Evolutionary conservation across 2,113 vertebrate genomes (phyloP), one percentile per base, ranked within the genome.

Genomic region (Archocentrus centrarchus): DNA sequence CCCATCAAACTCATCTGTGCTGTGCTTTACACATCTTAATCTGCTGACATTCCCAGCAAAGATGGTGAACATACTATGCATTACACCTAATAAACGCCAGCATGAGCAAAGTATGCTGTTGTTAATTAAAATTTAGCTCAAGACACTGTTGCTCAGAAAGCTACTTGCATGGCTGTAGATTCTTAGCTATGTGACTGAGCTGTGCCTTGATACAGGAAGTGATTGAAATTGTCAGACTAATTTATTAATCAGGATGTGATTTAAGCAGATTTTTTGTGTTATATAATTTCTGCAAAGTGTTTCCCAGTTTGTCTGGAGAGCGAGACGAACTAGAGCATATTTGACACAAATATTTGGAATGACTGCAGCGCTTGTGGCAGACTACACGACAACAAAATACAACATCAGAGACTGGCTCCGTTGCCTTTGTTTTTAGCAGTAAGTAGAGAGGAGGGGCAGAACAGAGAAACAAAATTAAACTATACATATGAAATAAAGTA

Each of bases 391-490:
- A 7, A 53, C 14, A 22, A n/a, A 58, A 77, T 59, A 35, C 15
- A 70, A 30, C 2, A 61, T 66, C 17, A 59, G 50, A 24, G 47
- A n/a, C 6, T 55, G 37, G 3, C 18, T 15, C 58, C 57, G 39
- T 10, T 79, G 14, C 2, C 18, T 75, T 35, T n/a, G 20, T 76
- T 88, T 62, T 78, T 22, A 66, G 64, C 32, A 24, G 17, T 77
- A 32, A 70, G 32, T 20, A n/a, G 18, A 27, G 32, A 73, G 68
- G 13, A n/a, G 0, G 27, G 44, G 15, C 2, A 0, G 0, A 3
- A 55, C 20, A 27, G 68, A 35, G 27, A 14, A 55, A 32, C 8
- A 0, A 35, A 73, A 73, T 70, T 8, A 35, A 32, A n/a, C 1
- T 55, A 73, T 53, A 73, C 2, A 73, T 0, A n/a, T 55, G 27